A percentile compares a stretch with the other conserved stretches of the same genome.
phyloP scores from a whole-genome alignment of 2,113 vertebrate genomes.

The Chaetops frenatus region DNA sequence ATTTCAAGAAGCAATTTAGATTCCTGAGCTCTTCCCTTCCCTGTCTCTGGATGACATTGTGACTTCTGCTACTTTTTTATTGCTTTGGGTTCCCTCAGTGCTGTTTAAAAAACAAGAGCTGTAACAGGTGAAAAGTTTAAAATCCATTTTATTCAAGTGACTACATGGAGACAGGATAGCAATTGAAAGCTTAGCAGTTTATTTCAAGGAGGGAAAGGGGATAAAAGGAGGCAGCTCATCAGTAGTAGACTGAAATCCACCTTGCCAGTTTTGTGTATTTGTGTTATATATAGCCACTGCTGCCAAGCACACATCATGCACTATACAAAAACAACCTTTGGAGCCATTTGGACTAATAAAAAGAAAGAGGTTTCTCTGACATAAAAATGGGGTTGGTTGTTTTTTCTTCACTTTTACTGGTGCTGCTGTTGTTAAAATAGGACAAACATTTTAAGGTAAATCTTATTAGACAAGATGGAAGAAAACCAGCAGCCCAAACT shows the following conservation, averaged over 20 bases:
- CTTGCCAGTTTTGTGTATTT: neutral
- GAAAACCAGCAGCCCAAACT: neutral
- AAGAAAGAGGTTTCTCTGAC: neutral
- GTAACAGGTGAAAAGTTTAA: constrained; percentile 28
- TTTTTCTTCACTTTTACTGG: neutral
- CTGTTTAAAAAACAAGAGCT: neutral
- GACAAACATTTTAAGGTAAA: neutral
- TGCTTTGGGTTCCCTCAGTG: neutral
- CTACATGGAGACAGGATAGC: neutral
- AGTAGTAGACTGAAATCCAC: neutral
- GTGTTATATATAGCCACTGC: neutral
- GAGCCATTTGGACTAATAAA: neutral
- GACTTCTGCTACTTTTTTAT: neutral
- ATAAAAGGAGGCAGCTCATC: neutral
- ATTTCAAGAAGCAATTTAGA: neutral
- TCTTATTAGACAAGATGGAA: neutral
- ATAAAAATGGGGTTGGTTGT: neutral
- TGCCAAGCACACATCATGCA: neutral
- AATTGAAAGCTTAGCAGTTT: constrained; percentile 27
- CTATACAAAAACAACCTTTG: neutral
- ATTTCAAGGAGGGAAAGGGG: neutral
- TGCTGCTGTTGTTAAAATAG: neutral
- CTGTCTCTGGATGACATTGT: neutral
- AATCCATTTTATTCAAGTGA: constrained; percentile 3
- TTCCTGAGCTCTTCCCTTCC: neutral